phyloP scores from a whole-genome alignment of 2,797 vertebrate genomes.

The Cyclura pinguis region DNA sequence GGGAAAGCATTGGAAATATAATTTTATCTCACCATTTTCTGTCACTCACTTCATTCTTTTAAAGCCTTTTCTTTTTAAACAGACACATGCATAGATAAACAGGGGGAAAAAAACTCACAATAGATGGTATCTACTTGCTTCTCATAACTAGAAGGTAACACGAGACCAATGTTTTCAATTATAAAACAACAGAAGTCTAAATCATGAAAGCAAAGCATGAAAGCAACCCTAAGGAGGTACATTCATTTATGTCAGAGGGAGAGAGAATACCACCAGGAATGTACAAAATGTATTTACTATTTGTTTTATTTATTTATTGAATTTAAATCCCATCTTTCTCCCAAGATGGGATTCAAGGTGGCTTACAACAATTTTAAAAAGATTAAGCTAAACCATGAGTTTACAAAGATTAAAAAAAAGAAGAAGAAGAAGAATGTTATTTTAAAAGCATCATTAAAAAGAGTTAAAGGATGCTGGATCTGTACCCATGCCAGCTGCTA shows the following conservation, averaged over 20 bases:
- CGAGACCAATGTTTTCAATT: neutral
- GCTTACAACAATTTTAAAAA: too few relatives aligned
- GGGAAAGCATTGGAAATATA: neutral
- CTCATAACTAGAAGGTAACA: neutral
- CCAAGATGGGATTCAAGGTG: too few relatives aligned
- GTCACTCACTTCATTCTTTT: neutral
- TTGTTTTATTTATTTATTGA: neutral
- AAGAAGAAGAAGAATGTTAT: too few relatives aligned
- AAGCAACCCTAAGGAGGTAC: neutral
- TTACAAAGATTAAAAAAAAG: too few relatives aligned
- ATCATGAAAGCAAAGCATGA: neutral
- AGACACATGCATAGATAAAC: neutral
- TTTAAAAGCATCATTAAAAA: too few relatives aligned
- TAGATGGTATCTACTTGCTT: neutral
- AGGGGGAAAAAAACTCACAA: neutral
- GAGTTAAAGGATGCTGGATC: too few relatives aligned
- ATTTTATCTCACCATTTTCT: neutral
- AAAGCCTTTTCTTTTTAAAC: neutral
- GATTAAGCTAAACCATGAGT: too few relatives aligned
- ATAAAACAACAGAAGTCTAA: neutral
- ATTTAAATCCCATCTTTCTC: neutral
- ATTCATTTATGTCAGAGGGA: neutral
- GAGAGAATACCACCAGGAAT: neutral
- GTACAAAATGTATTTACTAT: neutral
- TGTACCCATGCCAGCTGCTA: too few relatives aligned